Evolutionary conservation across 2,113 vertebrate species (phyloP).

Genomic region (Gorilla gorilla): DNA sequence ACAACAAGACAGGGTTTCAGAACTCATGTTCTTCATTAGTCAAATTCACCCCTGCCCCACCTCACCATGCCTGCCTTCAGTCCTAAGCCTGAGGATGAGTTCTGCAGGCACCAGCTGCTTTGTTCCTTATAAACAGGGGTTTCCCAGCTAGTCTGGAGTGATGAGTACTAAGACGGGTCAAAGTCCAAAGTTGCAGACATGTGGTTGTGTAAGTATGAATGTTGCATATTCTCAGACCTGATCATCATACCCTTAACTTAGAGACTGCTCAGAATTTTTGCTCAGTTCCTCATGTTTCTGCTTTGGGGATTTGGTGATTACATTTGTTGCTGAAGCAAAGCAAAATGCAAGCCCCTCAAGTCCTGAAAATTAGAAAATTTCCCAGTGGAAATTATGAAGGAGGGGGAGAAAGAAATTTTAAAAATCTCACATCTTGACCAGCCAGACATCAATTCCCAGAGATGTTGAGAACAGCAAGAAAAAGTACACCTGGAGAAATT

Average conservation of each 20-base stretch:
- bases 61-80: not conserved
- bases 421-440: not conserved
- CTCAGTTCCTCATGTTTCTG: not conserved
- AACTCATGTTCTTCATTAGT: not conserved
- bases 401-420: rapidly evolving
- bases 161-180: not conserved
- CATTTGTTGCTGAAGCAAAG: slow-evolving; percentile 35
- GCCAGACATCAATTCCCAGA: not conserved
- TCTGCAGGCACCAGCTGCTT: not conserved
- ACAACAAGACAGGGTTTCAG: not conserved
- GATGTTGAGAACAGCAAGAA: not conserved
- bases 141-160: not conserved
- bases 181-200: not conserved
- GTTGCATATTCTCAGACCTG: not conserved
- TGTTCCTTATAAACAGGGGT: not conserved
- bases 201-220: too few species aligned
- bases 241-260: not conserved
- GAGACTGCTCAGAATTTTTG: not conserved
- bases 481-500: not conserved
- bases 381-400: slow-evolving; percentile 34
- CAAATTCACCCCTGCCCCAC: rapidly evolving
- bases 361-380: slow-evolving; percentile 53
- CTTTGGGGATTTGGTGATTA: slow-evolving; percentile 24
- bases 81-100: not conserved
- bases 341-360: slow-evolving; percentile 39